These are phyloP conservation scores for Siniperca obscura DNA, from an alignment of 2,797 vertebrate genomes.

Conservation along the genomic window DNA sequence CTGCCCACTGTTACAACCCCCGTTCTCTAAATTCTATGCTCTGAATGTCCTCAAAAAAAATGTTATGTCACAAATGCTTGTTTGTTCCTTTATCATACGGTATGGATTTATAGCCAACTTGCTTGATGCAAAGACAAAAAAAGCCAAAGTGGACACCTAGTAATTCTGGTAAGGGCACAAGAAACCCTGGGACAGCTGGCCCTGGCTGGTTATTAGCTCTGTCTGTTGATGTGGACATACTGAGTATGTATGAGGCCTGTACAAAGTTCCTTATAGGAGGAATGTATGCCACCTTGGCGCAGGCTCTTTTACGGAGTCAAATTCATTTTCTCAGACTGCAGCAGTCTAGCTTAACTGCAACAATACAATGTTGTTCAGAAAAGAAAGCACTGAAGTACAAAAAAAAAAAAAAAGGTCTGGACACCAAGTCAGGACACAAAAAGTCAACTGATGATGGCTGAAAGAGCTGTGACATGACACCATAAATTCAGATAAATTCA, in stretches of 20 bases:
- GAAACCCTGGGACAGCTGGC: slow-evolving; percentile 20
- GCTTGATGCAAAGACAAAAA: slow-evolving; percentile 6
- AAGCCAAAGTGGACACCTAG: slow-evolving; percentile 5
- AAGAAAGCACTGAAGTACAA: slow-evolving; percentile 69
- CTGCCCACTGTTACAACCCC: not conserved
- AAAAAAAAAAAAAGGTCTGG: slow-evolving; percentile 46
- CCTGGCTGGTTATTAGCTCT: slow-evolving; percentile 82
- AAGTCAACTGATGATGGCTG: slow-evolving; percentile 17
- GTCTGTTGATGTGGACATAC: slow-evolving; percentile 77
- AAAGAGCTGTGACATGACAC: slow-evolving; percentile 20
- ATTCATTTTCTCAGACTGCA: slow-evolving; percentile 75
- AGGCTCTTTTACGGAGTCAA: slow-evolving; percentile 70
- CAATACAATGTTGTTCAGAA: slow-evolving; percentile 70
- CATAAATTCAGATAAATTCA: slow-evolving; percentile 10
- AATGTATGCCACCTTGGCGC: slow-evolving; percentile 90
- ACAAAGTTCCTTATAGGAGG: slow-evolving; percentile 88
- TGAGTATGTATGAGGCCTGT: slow-evolving; percentile 78
- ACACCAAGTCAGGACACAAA: slow-evolving; percentile 62
- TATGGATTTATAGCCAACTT: slow-evolving; percentile 3
- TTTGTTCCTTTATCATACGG: slow-evolving; percentile 20
- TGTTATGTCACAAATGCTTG: not conserved
- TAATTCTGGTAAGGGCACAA: slow-evolving; percentile 6
- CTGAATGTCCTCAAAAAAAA: slow-evolving; percentile 23
- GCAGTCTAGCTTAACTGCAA: slow-evolving; percentile 74
- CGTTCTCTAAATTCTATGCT: slow-evolving; percentile 9